Evolutionary conservation across 2,888 invertebrate genomes (phyloP).

Genomic region (Onthophagus sagittarius): DNA sequence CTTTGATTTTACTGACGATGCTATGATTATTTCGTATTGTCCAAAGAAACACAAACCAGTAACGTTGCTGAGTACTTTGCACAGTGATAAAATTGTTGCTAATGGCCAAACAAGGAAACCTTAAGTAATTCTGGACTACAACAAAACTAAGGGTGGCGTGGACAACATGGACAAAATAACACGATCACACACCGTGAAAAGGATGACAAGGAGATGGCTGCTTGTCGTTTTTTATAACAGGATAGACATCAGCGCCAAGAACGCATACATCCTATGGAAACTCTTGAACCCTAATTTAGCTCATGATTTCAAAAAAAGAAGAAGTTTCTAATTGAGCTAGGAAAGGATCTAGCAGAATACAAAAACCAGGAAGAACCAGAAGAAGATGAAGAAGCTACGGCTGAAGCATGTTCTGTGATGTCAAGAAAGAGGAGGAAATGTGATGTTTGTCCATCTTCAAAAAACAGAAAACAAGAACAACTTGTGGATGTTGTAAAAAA

Average conservation of each 20-base stretch:
- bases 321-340: too few species aligned
- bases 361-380: too few species aligned
- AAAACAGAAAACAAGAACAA: neutral
- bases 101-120: constrained; percentile 1
- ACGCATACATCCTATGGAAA: constrained; percentile 1
- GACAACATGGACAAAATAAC: constrained; percentile 17
- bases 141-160: constrained; percentile 17
- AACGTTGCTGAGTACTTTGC: neutral
- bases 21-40: neutral
- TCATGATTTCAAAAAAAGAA: neutral
- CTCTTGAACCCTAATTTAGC: neutral
- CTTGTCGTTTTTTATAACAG: constrained; percentile 16
- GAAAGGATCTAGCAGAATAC: too few species aligned
- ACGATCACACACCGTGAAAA: constrained; percentile 7
- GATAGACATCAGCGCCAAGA: constrained; percentile 11
- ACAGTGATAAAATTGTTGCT: neutral
- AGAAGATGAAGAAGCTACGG: too few species aligned
- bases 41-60: neutral
- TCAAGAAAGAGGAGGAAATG: neutral
- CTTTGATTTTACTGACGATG: neutral
- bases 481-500: too few species aligned
- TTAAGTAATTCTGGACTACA: constrained; percentile 17
- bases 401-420: neutral
- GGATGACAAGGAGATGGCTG: constrained; percentile 16
- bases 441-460: neutral